These are phyloP conservation scores for Hypercompe scribonia DNA, from an alignment of 2,888 invertebrate species.

Conservation along the genomic window DNA sequence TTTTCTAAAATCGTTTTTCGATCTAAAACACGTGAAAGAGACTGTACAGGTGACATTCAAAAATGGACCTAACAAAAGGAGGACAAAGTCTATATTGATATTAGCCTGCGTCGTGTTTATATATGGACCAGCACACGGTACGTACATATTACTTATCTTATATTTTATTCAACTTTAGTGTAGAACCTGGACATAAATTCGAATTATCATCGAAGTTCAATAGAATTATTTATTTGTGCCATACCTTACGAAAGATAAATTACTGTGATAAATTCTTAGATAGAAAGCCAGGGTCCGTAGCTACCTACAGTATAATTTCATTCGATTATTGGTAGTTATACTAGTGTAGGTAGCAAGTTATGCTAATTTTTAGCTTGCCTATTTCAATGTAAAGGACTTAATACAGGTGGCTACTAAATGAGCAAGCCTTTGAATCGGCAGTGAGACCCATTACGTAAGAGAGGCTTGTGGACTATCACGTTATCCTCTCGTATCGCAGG, in stretches of 20 bases:
- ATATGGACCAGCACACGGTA: conserved; percentile 78
- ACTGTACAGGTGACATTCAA: conserved; percentile 84
- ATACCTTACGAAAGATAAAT: conserved; percentile 27
- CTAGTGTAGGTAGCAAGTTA: too few relatives aligned
- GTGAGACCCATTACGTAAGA: too few relatives aligned
- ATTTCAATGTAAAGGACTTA: background rate
- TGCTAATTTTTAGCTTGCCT: background rate
- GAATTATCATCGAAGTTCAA: conserved; percentile 44
- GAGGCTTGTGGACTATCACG: too few relatives aligned
- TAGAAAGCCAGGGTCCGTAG: background rate
- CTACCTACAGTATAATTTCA: background rate
- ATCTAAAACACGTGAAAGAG: conserved; percentile 82
- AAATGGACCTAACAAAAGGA: conserved; percentile 73
- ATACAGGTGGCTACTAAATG: background rate
- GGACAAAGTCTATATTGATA: conserved; percentile 75
- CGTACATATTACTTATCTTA: conserved; percentile 56
- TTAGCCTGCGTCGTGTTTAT: conserved; percentile 73
- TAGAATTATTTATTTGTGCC: conserved; percentile 42
- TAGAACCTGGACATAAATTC: conserved; percentile 47
- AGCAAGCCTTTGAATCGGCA: too few relatives aligned
- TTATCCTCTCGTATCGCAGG: too few relatives aligned
- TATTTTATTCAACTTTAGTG: conserved; percentile 56
- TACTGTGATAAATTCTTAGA: conserved; percentile 18
- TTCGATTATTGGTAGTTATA: background rate
- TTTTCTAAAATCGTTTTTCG: conserved; percentile 81